A percentile compares a stretch with the other conserved stretches of the same genome.
These are phyloP conservation scores for Sphaeramia orbicularis DNA, from an alignment of 2,797 vertebrate species.

Conservation along the genomic window DNA sequence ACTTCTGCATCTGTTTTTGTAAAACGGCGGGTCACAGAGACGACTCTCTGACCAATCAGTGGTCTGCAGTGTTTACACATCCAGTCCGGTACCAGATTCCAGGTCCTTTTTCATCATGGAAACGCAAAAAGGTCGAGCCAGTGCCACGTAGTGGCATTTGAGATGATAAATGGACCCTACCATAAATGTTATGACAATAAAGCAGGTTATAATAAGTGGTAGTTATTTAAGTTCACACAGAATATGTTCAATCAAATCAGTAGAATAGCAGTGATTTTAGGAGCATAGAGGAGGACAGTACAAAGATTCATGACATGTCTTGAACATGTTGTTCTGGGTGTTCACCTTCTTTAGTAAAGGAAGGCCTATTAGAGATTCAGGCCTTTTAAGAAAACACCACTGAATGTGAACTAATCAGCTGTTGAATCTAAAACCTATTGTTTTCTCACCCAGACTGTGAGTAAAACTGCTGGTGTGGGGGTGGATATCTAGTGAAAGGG, in stretches of 20 bases:
- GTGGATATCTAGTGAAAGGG: neutral
- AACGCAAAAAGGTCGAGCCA: too few relatives aligned
- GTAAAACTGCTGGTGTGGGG: slow-evolving; percentile 1
- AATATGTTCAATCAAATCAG: neutral
- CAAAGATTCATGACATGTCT: slow-evolving; percentile 16
- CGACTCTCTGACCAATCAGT: too few relatives aligned
- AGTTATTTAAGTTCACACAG: too few relatives aligned
- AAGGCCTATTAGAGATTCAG: slow-evolving; percentile 28
- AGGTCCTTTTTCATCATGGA: too few relatives aligned
- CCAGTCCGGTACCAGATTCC: too few relatives aligned
- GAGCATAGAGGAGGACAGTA: slow-evolving; percentile 3
- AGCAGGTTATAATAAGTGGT: too few relatives aligned
- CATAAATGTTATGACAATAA: too few relatives aligned
- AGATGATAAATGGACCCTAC: too few relatives aligned
- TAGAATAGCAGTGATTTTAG: neutral
- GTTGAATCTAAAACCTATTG: slow-evolving; percentile 8
- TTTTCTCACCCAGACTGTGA: slow-evolving; percentile 19
- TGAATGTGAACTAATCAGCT: slow-evolving; percentile 18
- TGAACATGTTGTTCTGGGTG: slow-evolving; percentile 4
- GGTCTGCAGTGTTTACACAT: too few relatives aligned
- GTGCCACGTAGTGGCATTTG: too few relatives aligned
- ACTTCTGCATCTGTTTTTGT: too few relatives aligned
- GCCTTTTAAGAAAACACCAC: neutral
- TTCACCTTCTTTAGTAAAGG: slow-evolving; percentile 16
- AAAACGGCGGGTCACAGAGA: too few relatives aligned